Evolutionary conservation across 2,797 vertebrate species (phyloP).

Genomic region (Nyctalus aviator): DNA sequence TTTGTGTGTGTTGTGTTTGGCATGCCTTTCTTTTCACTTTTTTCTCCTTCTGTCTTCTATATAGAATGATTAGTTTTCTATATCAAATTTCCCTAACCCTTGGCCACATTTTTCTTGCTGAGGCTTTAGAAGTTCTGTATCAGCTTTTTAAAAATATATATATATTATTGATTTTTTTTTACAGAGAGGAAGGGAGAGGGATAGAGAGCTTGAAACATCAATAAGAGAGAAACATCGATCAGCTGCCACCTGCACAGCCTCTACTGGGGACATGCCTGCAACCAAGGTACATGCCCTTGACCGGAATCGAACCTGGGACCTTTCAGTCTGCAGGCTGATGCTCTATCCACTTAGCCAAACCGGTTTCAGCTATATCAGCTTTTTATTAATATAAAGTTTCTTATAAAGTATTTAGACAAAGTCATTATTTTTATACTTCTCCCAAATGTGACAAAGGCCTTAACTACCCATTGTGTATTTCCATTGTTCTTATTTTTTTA

Average conservation of each 20-base stretch:
- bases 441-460: background rate
- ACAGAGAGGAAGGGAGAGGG: too few relatives aligned
- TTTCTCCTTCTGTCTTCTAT: background rate
- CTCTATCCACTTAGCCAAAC: too few relatives aligned
- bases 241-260: too few relatives aligned
- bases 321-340: too few relatives aligned
- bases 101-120: background rate
- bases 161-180: too few relatives aligned
- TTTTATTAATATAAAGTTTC: conserved; percentile 53
- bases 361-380: background rate
- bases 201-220: too few relatives aligned
- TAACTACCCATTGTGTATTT: background rate
- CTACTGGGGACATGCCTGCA: too few relatives aligned
- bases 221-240: too few relatives aligned
- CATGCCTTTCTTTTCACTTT: background rate
- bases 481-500: background rate
- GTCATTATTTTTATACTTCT: background rate
- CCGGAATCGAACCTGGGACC: too few relatives aligned
- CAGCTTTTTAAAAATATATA: conserved; percentile 4
- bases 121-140: conserved; percentile 13
- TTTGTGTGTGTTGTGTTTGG: background rate
- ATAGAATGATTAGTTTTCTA: background rate
- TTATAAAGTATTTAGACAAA: background rate
- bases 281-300: too few relatives aligned
- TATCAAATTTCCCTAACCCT: background rate